Evolutionary conservation across 2,113 vertebrate genomes (phyloP).

Genomic region (Sprattus sprattus): DNA sequence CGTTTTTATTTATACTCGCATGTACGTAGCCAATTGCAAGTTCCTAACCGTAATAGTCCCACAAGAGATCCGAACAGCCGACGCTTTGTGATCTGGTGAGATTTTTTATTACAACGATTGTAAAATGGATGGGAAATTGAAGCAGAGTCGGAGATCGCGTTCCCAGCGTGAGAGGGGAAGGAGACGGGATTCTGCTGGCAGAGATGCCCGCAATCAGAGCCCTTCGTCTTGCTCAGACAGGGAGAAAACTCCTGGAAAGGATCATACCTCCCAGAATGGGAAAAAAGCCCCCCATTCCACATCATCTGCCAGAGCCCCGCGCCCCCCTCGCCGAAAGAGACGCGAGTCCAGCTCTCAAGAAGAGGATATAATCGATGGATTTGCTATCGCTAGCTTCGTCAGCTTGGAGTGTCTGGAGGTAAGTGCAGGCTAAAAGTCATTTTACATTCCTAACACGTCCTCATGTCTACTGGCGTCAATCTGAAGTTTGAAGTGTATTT

Average conservation of each 20-base stretch:
- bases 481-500: slow-evolving; percentile 36
- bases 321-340: slow-evolving; percentile 82
- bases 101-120: slow-evolving; percentile 46
- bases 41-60: slow-evolving; percentile 40
- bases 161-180: slow-evolving; percentile 84
- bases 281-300: slow-evolving; percentile 67
- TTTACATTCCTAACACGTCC: slow-evolving; percentile 45
- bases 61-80: slow-evolving; percentile 3
- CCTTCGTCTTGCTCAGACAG: slow-evolving; percentile 86
- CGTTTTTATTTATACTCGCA: slow-evolving; percentile 53
- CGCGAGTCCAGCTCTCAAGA: slow-evolving; percentile 91
- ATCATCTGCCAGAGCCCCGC: slow-evolving; percentile 64
- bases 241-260: slow-evolving; percentile 81
- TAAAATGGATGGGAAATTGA: slow-evolving; percentile 87
- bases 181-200: slow-evolving; percentile 80
- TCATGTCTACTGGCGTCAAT: slow-evolving; percentile 31
- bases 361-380: slow-evolving; percentile 95
- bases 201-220: slow-evolving; percentile 79
- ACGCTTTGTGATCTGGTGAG: slow-evolving; percentile 50
- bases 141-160: slow-evolving; percentile 85
- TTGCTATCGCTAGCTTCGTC: slow-evolving; percentile 92
- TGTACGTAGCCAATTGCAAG: slow-evolving; percentile 40
- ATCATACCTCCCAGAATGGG: slow-evolving; percentile 74
- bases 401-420: slow-evolving; percentile 92
- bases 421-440: slow-evolving; percentile 46